Evolutionary conservation across 2,113 vertebrate species (phyloP).

Genomic region (Danio rerio): DNA sequence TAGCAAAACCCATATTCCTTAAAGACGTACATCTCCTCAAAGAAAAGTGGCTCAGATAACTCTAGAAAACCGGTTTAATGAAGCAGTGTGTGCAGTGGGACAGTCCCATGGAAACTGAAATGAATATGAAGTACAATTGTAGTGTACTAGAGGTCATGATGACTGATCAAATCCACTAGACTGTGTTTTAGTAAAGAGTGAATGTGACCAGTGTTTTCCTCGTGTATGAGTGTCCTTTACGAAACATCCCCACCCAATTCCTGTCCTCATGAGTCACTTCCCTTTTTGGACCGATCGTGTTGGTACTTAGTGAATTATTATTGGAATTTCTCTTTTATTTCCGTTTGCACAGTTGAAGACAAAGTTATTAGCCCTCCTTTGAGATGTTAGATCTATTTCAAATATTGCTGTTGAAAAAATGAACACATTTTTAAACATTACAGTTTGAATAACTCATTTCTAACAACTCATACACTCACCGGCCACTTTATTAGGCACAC

Average conservation of each 20-base stretch:
- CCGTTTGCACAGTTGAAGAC: too few relatives aligned
- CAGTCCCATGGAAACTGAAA: not conserved
- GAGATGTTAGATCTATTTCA: too few relatives aligned
- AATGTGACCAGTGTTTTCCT: constrained; percentile 11
- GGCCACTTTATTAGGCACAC: too few relatives aligned
- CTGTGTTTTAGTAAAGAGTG: not conserved
- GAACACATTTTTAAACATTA: too few relatives aligned
- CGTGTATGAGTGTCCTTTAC: constrained; percentile 1
- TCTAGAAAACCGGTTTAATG: not conserved
- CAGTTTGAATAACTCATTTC: too few relatives aligned
- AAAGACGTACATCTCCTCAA: constrained; percentile 66
- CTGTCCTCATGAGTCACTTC: constrained; percentile 34
- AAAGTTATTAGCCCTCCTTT: too few relatives aligned
- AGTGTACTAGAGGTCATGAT: not conserved
- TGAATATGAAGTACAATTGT: not conserved
- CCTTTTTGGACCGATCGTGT: constrained; percentile 2
- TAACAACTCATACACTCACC: too few relatives aligned
- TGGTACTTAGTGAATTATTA: not conserved
- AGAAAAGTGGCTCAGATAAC: constrained; percentile 58
- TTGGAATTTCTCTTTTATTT: too few relatives aligned
- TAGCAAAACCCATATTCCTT: constrained; percentile 68
- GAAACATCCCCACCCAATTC: constrained; percentile 8
- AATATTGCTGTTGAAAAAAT: too few relatives aligned
- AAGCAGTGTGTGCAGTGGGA: not conserved
- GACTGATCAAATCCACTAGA: not conserved